Evolutionary conservation across 2,797 vertebrate species (phyloP).

Genomic region (Hypotaenidia philippensis): DNA sequence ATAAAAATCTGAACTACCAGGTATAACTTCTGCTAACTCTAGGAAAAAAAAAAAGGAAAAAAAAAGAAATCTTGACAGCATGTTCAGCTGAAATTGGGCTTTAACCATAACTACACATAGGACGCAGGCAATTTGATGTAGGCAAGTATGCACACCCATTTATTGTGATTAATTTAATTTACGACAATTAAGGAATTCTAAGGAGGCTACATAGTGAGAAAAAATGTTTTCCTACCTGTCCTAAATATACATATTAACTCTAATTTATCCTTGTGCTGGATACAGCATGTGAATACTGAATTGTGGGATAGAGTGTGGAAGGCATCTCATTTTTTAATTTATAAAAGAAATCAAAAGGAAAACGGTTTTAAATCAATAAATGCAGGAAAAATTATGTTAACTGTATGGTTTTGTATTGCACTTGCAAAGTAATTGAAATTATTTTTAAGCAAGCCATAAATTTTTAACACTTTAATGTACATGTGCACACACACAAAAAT

Average conservation of each 20-base stretch:
- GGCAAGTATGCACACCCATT: not conserved
- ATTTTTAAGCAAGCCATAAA: not conserved
- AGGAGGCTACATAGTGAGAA: not conserved
- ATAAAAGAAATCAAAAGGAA: not conserved
- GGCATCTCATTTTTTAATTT: not conserved
- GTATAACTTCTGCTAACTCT: not conserved
- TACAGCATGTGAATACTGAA: not conserved
- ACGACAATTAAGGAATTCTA: not conserved
- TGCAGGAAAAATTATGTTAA: not conserved
- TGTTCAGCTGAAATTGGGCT: not conserved
- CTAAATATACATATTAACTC: not conserved
- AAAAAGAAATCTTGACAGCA: not conserved
- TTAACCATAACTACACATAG: not conserved
- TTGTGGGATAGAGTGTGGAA: not conserved
- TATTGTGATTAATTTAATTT: not conserved
- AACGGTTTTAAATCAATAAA: not conserved
- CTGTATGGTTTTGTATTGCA: not conserved
- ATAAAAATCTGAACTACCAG: not conserved
- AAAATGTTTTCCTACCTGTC: not conserved
- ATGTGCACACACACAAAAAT: not conserved
- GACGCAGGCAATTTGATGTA: not conserved
- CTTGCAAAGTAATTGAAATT: not conserved
- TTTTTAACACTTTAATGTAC: not conserved
- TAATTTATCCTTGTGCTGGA: not conserved
- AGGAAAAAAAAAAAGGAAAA: not conserved